A percentile compares a stretch with the other conserved stretches of the same genome.
These are phyloP conservation scores for Xiphorhynchus erythropygius DNA, from an alignment of 2,797 vertebrate species.

Conservation along the genomic window DNA sequence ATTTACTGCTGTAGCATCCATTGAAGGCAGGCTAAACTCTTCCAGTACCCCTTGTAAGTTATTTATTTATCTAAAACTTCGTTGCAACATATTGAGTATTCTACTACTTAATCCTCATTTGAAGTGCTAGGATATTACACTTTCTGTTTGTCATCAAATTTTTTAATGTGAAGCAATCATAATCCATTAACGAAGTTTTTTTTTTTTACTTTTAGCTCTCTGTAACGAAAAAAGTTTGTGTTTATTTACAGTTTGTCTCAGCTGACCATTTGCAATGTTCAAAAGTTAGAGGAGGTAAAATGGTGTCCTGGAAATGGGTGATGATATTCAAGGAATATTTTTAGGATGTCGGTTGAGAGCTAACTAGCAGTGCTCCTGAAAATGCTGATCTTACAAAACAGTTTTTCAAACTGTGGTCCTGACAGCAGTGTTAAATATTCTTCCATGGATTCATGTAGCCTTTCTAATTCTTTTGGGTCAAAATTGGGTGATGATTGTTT, in stretches of 20 bases:
- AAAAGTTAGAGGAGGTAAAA: background rate
- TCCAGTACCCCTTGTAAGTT: background rate
- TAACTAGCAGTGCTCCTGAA: background rate
- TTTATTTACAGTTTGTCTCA: background rate
- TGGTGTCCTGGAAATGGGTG: background rate
- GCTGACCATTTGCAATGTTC: background rate
- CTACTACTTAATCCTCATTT: background rate
- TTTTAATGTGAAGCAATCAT: background rate
- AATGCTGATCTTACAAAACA: background rate
- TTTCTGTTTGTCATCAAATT: background rate
- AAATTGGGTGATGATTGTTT: background rate
- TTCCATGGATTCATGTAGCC: fast-evolving
- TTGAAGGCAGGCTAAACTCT: background rate
- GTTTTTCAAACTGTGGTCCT: background rate
- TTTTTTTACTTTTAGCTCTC: background rate
- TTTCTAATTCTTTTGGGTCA: background rate
- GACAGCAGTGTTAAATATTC: background rate
- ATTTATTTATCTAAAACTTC: background rate
- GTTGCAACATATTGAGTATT: background rate
- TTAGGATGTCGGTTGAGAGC: background rate
- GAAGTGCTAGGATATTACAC: background rate
- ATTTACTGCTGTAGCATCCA: background rate
- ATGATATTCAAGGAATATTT: background rate
- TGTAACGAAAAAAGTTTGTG: background rate
- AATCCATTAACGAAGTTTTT: background rate